Percentiles rank a stretch among this genome's conserved stretches.
Evolutionary conservation across 2,888 invertebrate species (phyloP).

Genomic region (Lycaena phlaeas): DNA sequence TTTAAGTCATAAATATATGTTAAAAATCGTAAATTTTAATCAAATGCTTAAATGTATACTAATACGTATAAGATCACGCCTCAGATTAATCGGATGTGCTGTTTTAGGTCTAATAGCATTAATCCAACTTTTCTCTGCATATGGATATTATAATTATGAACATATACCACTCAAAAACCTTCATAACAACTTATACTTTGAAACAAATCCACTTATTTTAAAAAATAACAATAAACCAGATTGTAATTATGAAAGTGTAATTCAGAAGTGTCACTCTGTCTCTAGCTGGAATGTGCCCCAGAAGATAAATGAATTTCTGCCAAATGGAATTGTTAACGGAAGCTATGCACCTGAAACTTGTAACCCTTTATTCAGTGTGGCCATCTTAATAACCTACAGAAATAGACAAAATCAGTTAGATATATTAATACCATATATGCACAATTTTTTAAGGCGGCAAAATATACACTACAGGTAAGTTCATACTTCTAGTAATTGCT

Average conservation of each 20-base stretch:
- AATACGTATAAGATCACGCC: slow-evolving; percentile 32
- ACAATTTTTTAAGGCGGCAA: slow-evolving; percentile 87
- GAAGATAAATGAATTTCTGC: slow-evolving; percentile 31
- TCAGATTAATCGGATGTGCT: slow-evolving; percentile 28
- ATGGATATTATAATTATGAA: slow-evolving; percentile 37
- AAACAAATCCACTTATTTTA: slow-evolving; percentile 29
- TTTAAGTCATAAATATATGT: too few relatives aligned
- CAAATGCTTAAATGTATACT: slow-evolving; percentile 40
- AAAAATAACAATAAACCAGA: slow-evolving; percentile 26
- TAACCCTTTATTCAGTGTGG: slow-evolving; percentile 75
- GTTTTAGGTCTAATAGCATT: slow-evolving; percentile 30
- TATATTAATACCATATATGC: slow-evolving; percentile 87
- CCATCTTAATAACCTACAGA: slow-evolving; percentile 86
- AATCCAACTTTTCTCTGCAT: slow-evolving; percentile 30
- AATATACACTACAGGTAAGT: slow-evolving; percentile 81
- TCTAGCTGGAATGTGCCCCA: slow-evolving; percentile 31
- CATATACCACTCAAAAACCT: slow-evolving; percentile 34
- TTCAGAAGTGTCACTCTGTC: slow-evolving; percentile 29
- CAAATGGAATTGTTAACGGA: slow-evolving; percentile 39
- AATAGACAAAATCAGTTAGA: slow-evolving; percentile 83
- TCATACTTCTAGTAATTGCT: not conserved
- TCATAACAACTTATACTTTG: slow-evolving; percentile 28
- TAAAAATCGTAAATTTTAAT: too few relatives aligned
- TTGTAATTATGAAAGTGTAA: slow-evolving; percentile 43
- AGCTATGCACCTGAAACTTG: slow-evolving; percentile 44